Percentiles rank a stretch among this genome's conserved stretches.
Evolutionary conservation across 2,113 vertebrate species (phyloP).

Genomic region (Pungitius pungitius): DNA sequence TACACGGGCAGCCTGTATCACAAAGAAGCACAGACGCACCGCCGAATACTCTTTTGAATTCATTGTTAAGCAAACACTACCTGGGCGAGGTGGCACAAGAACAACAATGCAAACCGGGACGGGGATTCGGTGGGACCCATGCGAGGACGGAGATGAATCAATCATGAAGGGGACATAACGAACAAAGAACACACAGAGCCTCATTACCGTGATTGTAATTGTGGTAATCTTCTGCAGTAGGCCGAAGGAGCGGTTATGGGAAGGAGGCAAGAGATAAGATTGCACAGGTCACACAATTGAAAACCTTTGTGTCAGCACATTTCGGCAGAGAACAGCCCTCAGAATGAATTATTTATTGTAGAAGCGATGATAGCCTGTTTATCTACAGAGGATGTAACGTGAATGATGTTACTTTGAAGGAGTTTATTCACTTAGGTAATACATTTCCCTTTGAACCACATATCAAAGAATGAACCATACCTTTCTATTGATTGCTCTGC

Average conservation of each 20-base stretch:
- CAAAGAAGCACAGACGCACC: slow-evolving; percentile 13
- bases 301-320: slow-evolving; percentile 60
- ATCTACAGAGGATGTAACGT: neutral
- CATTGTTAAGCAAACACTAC: slow-evolving; percentile 27
- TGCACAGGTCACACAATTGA: slow-evolving; percentile 65
- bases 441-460: neutral
- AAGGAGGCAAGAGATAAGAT: slow-evolving; percentile 78
- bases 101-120: slow-evolving; percentile 24
- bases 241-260: slow-evolving; percentile 75
- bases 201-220: slow-evolving; percentile 98
- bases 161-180: slow-evolving; percentile 56
- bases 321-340: slow-evolving; percentile 19
- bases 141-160: slow-evolving; percentile 61
- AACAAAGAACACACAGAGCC: slow-evolving; percentile 66
- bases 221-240: slow-evolving; percentile 97
- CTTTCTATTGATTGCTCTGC: neutral
- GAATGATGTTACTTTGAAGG: neutral
- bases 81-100: slow-evolving; percentile 13
- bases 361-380: neutral
- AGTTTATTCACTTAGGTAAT: neutral
- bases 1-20: slow-evolving; percentile 24
- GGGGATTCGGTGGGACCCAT: slow-evolving; percentile 55
- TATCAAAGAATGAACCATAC: neutral
- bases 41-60: neutral
- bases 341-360: neutral